Base-by-base conservation (phyloP, 2,113 vertebrate genomes). In the Neotoma lepida region DNA sequence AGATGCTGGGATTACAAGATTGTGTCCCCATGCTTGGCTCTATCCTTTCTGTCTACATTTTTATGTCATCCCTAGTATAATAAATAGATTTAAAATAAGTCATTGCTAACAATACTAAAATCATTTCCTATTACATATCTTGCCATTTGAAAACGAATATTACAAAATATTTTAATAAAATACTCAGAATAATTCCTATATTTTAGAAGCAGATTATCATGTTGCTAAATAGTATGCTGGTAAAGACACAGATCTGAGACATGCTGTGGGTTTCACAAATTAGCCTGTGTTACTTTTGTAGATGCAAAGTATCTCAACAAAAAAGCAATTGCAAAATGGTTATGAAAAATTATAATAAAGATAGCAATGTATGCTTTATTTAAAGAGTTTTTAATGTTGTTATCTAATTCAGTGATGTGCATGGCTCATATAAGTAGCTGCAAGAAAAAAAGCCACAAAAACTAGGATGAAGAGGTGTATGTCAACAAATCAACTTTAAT, bases 151-250 rank as follows among this genome's bases (percentile, higher is more conserved):
- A 86, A 95, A 63, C 88, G 26, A 85, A 8, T 41, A 91, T 85
- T 30, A 95, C 10, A 82, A 93, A 93, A 89, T 66, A 96, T 58
- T 93, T 91, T 66, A 73, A 68, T 58, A 89, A 91, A 30, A 64
- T 20, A 86, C 49, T 39, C 17, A 84, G 4, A 87, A 85, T 80
- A 89, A 90, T 77, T 61, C 73, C 78, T 81, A 7, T 58, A 54
- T 94, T 71, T 92, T n/a, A 76, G 78, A 93, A 87, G 73, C 13
- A 82, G 61, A 74, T n/a, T 66, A 70, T 54, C 89, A 41, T 77
- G 24, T 49, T 71, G 74, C 77, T 77, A 77, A 17, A 18, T 12
- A 89, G 13, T 39, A 88, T 78, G n/a, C 2, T 35, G 4, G 61
- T 64, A 24, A 81, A 93, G 88, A 80, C 30, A 20, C 44, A 88